phyloP scores from a whole-genome alignment of 1,140 invertebrate genomes.

The Drosophila triauraria region DNA sequence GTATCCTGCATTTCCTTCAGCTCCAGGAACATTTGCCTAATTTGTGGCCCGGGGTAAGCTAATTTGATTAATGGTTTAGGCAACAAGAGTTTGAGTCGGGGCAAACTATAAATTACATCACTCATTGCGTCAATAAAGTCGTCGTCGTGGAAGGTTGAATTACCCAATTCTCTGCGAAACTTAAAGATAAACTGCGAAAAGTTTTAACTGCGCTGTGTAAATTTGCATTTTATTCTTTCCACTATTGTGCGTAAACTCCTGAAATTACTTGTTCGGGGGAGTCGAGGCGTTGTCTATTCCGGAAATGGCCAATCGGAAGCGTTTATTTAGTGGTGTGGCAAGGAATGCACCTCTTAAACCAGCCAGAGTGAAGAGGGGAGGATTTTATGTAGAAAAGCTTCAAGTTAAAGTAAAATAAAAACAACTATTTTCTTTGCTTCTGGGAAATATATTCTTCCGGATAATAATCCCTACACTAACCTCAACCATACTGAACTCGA shows the following conservation, averaged over 20 bases:
- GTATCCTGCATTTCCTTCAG: not conserved
- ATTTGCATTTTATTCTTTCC: slow-evolving; percentile 12
- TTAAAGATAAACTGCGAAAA: slow-evolving; percentile 17
- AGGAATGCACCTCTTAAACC: slow-evolving; percentile 4
- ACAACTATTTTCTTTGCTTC: not conserved
- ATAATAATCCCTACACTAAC: not conserved
- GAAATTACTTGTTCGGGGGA: not conserved
- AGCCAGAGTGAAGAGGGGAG: not conserved
- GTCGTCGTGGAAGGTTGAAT: slow-evolving; percentile 7
- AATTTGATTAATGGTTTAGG: slow-evolving; percentile 54
- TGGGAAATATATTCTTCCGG: not conserved
- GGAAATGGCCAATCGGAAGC: slow-evolving; percentile 52
- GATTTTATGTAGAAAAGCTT: not conserved
- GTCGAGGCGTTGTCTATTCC: slow-evolving; percentile 20
- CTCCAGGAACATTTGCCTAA: slow-evolving; percentile 1
- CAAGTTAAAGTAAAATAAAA: not conserved
- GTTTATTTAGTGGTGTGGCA: slow-evolving; percentile 34
- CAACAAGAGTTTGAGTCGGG: slow-evolving; percentile 12
- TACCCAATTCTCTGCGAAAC: not conserved
- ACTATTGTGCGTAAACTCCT: slow-evolving; percentile 7
- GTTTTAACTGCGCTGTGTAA: slow-evolving; percentile 15
- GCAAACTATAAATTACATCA: slow-evolving; percentile 25
- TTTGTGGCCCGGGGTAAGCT: slow-evolving; percentile 23
- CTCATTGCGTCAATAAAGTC: slow-evolving; percentile 19
- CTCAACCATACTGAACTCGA: not conserved